These are phyloP conservation scores for Acrobasis repandana DNA, from an alignment of 2,888 invertebrate species.

Conservation along the genomic window DNA sequence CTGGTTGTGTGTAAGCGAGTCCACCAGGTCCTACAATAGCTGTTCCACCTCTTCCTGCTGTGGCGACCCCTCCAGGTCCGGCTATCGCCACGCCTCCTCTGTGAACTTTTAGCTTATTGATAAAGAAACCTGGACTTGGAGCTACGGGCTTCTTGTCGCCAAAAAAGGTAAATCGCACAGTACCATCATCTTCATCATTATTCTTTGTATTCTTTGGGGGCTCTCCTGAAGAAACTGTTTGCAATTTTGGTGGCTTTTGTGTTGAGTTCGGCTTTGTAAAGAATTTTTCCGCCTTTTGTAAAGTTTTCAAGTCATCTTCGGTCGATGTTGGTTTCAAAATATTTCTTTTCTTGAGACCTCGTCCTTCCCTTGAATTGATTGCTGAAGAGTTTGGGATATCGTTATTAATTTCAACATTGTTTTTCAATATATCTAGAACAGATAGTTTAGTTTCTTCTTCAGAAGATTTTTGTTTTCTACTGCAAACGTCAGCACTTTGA, in stretches of 20 bases:
- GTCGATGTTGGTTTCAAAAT: slow-evolving; percentile 42
- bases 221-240: slow-evolving; percentile 26
- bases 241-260: slow-evolving; percentile 50
- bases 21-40: slow-evolving; percentile 92
- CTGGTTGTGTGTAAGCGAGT: slow-evolving; percentile 88
- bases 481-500: slow-evolving; percentile 80
- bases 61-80: slow-evolving; percentile 91
- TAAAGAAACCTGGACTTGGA: slow-evolving; percentile 85
- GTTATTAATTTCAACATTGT: slow-evolving; percentile 30
- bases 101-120: slow-evolving; percentile 86
- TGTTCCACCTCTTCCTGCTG: slow-evolving; percentile 90
- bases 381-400: slow-evolving; percentile 9
- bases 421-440: slow-evolving; percentile 25
- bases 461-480: slow-evolving; percentile 58
- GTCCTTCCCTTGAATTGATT: slow-evolving; percentile 48
- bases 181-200: slow-evolving; percentile 46
- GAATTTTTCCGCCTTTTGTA: slow-evolving; percentile 52
- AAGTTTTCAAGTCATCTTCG: slow-evolving; percentile 43
- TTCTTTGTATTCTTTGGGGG: slow-evolving; percentile 49
- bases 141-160: slow-evolving; percentile 58
- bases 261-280: slow-evolving; percentile 46
- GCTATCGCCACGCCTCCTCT: slow-evolving; percentile 91
- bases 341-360: slow-evolving; percentile 63
- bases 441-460: slow-evolving; percentile 31
- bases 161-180: slow-evolving; percentile 54